phyloP scores from a whole-genome alignment of 2,113 vertebrate species.

The Neodontobutis hainanensis region DNA sequence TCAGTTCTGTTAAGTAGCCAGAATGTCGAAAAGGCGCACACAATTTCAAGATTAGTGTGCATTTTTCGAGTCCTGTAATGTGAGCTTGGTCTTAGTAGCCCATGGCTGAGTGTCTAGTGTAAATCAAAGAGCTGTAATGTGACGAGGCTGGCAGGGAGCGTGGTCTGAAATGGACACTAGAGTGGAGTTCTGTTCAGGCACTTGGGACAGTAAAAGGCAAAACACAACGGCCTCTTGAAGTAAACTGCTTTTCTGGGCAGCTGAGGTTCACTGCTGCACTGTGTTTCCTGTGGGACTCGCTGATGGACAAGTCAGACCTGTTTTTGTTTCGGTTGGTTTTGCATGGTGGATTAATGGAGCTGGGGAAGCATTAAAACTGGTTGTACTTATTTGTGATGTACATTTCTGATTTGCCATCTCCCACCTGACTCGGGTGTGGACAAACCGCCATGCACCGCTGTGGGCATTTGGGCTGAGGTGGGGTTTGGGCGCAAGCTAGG shows the following conservation, averaged over 20 bases:
- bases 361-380: conserved; percentile 2
- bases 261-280: conserved; percentile 7
- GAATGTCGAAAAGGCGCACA: too few species aligned
- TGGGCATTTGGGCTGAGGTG: too few species aligned
- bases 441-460: too few species aligned
- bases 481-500: too few species aligned
- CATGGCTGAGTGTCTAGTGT: neutral
- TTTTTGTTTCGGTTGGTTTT: conserved; percentile 43
- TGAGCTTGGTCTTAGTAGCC: neutral
- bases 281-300: conserved; percentile 1
- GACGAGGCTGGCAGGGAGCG: neutral
- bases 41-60: neutral
- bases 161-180: conserved; percentile 16
- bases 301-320: conserved; percentile 35
- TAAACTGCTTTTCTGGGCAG: neutral
- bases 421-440: too few species aligned
- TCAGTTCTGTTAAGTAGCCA: too few species aligned
- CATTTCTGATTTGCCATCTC: neutral
- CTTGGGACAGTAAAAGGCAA: neutral
- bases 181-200: conserved; percentile 1
- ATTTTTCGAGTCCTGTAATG: conserved; percentile 17
- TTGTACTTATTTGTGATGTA: conserved; percentile 17
- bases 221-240: neutral
- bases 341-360: conserved; percentile 13
- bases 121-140: conserved; percentile 25